Evolutionary conservation across 2,797 vertebrate genomes (phyloP), one percentile per base, ranked within the genome.

Genomic region (Lepilemur septentrionalis): DNA sequence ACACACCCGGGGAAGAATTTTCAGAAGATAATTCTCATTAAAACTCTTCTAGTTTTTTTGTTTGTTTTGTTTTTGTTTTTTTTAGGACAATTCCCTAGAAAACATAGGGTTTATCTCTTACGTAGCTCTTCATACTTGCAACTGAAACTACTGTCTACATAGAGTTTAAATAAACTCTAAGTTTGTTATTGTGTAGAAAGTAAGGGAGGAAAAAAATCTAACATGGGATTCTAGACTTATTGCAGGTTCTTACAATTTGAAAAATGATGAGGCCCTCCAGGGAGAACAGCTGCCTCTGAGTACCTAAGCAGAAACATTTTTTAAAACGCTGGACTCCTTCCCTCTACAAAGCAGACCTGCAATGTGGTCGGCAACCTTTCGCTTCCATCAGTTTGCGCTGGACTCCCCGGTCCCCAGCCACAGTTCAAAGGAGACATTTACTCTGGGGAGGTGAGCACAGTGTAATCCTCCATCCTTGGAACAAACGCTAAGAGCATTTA

Each of bases 361-460:
- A 76, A 57, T 69, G 48, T 48, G 52, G 89, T 94, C 59, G 52
- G 63, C 75, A 90, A 96, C 50, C 48, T 67, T 89, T 73, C 72
- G 30, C 86, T 73, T 92, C 72, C 52, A 32, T 69, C 67, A 18
- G 48, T 81, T 82, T 95, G 59, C 41, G 15, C n/a, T 28, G 20
- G 41, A 50, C 35, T 92, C 35, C 35, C 28, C 17, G 8, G 46
- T 28, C n/a, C 38, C 75, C 22, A n/a, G 79, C 95, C 97, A 96
- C 48, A 94, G 94, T 97, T 96, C 85, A 96, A 63, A 98, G 87
- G 81, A 89, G 91, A 84, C 38, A 55, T 70, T 41, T 75, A 18
- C 52, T 79, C 84, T 80, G 84, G 46, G 32, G 61, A 78, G 43
- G 43, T 25, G 25, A 78, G n/a, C 12, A 13, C 25, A 14, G 28